Evolutionary conservation across 2,888 invertebrate species (phyloP).

Genomic region (Camptogramma bilineatum): DNA sequence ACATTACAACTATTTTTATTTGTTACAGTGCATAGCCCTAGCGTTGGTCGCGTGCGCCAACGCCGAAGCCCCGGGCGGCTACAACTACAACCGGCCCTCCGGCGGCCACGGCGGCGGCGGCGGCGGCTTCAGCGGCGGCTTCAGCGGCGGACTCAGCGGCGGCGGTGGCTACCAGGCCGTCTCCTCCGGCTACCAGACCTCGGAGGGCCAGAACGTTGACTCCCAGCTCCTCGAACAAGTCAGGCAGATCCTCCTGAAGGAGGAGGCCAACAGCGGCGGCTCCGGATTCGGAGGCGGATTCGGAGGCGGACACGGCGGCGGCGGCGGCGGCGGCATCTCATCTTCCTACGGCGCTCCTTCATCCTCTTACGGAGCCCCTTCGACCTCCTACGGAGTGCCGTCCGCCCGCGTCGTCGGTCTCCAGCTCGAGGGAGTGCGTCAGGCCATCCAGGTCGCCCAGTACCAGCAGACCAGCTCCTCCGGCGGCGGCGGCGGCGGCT

Average conservation of each 20-base stretch:
- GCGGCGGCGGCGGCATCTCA: slow-evolving; percentile 88
- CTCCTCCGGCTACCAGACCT: slow-evolving; percentile 91
- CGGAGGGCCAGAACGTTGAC: slow-evolving; percentile 93
- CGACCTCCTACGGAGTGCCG: slow-evolving; percentile 77
- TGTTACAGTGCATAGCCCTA: slow-evolving; percentile 91
- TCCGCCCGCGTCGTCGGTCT: slow-evolving; percentile 90
- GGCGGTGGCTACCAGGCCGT: slow-evolving; percentile 91
- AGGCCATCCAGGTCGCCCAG: slow-evolving; percentile 95
- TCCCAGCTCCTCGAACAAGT: slow-evolving; percentile 92
- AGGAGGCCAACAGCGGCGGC: slow-evolving; percentile 86
- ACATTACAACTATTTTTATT: slow-evolving; percentile 19
- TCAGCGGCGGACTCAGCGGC: slow-evolving; percentile 76
- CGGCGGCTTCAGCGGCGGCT: slow-evolving; percentile 73
- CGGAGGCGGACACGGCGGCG: slow-evolving; percentile 85
- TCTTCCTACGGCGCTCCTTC: slow-evolving; percentile 87
- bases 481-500: slow-evolving; percentile 85
- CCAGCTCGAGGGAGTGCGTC: slow-evolving; percentile 93
- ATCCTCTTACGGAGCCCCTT: slow-evolving; percentile 88
- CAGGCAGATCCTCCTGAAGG: slow-evolving; percentile 93
- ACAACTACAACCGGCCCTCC: slow-evolving; percentile 90
- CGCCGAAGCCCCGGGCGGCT: slow-evolving; percentile 91
- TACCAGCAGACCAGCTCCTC: slow-evolving; percentile 88
- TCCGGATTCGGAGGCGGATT: slow-evolving; percentile 85
- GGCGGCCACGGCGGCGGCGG: slow-evolving; percentile 83
- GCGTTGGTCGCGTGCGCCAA: slow-evolving; percentile 90